Evolutionary conservation across 1,140 invertebrate species (phyloP), one percentile per base, ranked within the genome.

Genomic region (Drosophila seguyi): DNA sequence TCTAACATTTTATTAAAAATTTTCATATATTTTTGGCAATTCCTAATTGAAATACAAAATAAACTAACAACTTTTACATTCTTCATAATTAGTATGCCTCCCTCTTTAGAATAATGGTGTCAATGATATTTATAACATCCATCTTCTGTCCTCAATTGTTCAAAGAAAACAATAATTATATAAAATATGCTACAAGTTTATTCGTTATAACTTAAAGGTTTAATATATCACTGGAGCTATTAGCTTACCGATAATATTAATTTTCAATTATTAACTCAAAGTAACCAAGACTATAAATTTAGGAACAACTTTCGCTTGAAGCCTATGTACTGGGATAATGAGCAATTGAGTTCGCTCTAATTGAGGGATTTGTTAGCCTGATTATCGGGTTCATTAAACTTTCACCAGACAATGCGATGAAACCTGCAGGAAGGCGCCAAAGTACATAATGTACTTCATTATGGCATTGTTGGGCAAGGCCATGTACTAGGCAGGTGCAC

Each of bases 381-480:
- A 86, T 77, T 85, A 77, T 81, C 48, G 52, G 50, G 74, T 78
- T 81, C 68, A 78, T 57, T 81, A 57, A 81, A 74, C 74, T 53
- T 85, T 85, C 67, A 59, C 68, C 48, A 50, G 60, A 31, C 61
- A 60, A 41, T 57, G 63, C 50, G n/a, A 34, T 25, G 34, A 36
- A 5, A 13, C 22, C 55, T 62, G 42, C 52, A 48, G 39, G 53
- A 22, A 11, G 55, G 22, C 60, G 67, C n/a, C n/a, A 36, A n/a
- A n/a, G 52, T 57, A 57, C 27, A 79, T 66, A 72, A 57, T 73
- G 60, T 59, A 56, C 52, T 67, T 38, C 62, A 67, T 69, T 69
- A 36, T 14, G 31, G 29, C 56, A 66, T 38, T 36, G 27, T 44
- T 66, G 25, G 47, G 38, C 60, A 58, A 55, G 52, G 22, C 41